These are phyloP conservation scores for Sussaba pulchella DNA, from an alignment of 2,888 invertebrate genomes.

Conservation along the genomic window DNA sequence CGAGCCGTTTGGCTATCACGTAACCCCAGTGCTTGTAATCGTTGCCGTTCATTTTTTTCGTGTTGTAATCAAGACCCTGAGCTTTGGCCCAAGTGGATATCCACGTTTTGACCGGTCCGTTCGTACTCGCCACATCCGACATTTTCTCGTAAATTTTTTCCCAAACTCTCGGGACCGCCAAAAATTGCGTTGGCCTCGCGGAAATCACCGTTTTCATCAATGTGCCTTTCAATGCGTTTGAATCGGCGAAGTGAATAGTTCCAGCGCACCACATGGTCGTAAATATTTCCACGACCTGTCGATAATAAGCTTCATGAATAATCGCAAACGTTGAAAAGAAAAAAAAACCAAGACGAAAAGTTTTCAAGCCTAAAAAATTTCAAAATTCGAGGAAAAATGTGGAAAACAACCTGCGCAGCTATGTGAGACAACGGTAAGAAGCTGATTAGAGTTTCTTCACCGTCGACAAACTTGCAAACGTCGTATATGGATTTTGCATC, in stretches of 20 bases:
- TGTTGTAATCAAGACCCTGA: constrained; percentile 89
- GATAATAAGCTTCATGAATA: constrained; percentile 49
- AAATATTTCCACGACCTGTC: constrained; percentile 91
- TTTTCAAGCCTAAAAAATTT: too few species aligned
- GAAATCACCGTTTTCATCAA: constrained; percentile 91
- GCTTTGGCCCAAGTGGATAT: constrained; percentile 92
- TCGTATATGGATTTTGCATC: constrained; percentile 80
- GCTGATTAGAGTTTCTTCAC: constrained; percentile 89
- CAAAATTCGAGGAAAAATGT: too few species aligned
- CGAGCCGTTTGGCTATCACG: constrained; percentile 90
- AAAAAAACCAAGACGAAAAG: neutral
- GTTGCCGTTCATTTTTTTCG: constrained; percentile 87
- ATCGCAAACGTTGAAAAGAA: neutral
- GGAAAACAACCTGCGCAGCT: constrained; percentile 91
- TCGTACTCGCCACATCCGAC: constrained; percentile 89
- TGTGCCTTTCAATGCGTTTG: constrained; percentile 94
- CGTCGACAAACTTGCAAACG: constrained; percentile 85
- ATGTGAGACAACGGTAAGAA: constrained; percentile 96
- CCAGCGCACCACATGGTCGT: constrained; percentile 88
- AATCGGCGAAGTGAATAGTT: constrained; percentile 93
- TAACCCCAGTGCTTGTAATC: constrained; percentile 88
- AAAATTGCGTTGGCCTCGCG: constrained; percentile 92
- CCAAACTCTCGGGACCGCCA: constrained; percentile 96
- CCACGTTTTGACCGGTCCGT: constrained; percentile 89
- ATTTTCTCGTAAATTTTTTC: constrained; percentile 97